Evolutionary conservation across 2,888 invertebrate genomes (phyloP), one percentile per base, ranked within the genome.

Genomic region (Sminthurides aquaticus): DNA sequence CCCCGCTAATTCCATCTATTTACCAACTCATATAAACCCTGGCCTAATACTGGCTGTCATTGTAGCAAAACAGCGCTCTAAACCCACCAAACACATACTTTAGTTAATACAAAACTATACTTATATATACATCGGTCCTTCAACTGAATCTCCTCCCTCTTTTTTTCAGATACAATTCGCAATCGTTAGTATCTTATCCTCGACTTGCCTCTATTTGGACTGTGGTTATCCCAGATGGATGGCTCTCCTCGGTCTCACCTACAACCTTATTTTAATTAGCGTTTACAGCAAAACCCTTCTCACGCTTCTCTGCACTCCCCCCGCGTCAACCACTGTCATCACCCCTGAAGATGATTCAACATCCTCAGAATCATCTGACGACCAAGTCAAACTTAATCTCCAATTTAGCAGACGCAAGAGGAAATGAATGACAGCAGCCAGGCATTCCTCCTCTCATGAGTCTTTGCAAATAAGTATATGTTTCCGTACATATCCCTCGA

Each of bases 181-280:
- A 5, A 11, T 58, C 2, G 58, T 64, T 1, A 29, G 49, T 1
- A 18, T 52, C 20, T n/a, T 59, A 15, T 58, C 64, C 2, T 2
- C 18, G 1, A 64, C 58, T 8, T 29, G 52, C 8, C 22, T 63
- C n/a, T 54, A 49, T n/a, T 20, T 22, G 3, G 25, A 49, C 5
- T 63, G 63, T 25, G 63, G 63, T 22, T 63, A 49, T 52, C 63
- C 63, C 15, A 27, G 48, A 18, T 58, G 58, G 58, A 8, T 63
- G 5, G 63, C 63, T n/a, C 20, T 15, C 8, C 8, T 63, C 2
- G 28, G 49, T 48, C 22, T 63, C 1, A 1, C n/a, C 1, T 63
- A 63, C 49, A 63, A 63, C 20, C 27, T 49, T 1, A 49, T 52
- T 11, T 34, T 63, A 1, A 43, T 63, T 3, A 3, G 55, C 18